These are phyloP conservation scores for Eumaeus atala DNA, from an alignment of 1,140 invertebrate genomes.

Conservation along the genomic window DNA sequence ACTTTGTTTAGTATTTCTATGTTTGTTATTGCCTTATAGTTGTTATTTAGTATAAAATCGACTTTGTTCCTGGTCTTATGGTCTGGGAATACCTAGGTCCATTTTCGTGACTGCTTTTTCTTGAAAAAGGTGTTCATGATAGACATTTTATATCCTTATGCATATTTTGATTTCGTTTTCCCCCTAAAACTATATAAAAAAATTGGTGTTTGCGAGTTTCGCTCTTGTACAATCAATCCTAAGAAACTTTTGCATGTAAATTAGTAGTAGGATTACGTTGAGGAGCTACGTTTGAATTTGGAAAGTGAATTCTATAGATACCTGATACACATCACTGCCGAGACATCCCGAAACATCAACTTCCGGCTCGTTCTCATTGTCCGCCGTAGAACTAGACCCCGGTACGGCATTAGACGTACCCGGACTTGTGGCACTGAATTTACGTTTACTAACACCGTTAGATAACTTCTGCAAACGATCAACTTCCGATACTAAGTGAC, in stretches of 20 bases:
- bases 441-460: constrained; percentile 43
- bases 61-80: too few species aligned
- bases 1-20: too few species aligned
- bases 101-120: too few species aligned
- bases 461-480: constrained; percentile 62
- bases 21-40: not conserved
- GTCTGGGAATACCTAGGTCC: too few species aligned
- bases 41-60: constrained; percentile 11
- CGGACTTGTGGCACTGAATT: constrained; percentile 45
- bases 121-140: too few species aligned
- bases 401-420: constrained; percentile 36
- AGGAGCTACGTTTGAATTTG: not conserved
- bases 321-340: constrained; percentile 68
- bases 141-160: too few species aligned
- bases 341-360: constrained; percentile 57
- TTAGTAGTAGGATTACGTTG: not conserved
- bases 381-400: constrained; percentile 46
- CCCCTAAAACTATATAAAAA: too few species aligned
- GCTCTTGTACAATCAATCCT: not conserved
- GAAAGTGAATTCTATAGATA: constrained; percentile 16
- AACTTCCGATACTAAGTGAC: constrained; percentile 58
- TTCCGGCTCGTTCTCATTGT: constrained; percentile 39
- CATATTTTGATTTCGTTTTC: too few species aligned
- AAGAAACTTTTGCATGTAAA: not conserved
- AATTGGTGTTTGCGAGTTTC: too few species aligned